Evolutionary conservation across 2,888 invertebrate species (phyloP), one percentile per base, ranked within the genome.

Genomic region (Drosophila dives): DNA sequence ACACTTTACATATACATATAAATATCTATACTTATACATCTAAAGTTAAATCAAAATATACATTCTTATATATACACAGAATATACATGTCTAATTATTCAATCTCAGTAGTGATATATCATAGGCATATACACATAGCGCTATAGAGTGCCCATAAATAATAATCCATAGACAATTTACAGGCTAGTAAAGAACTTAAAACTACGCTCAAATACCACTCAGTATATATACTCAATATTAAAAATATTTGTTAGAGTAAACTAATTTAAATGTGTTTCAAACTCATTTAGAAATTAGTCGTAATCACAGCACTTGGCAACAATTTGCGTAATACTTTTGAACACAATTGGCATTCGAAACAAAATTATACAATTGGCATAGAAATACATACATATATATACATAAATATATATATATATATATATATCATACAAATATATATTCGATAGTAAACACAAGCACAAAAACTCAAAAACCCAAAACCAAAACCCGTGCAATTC

Each of bases 271-370:
- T 50, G 34, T 66, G 56, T 73, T 66, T 74, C 48, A 45, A 49
- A 76, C 40, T 53, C 40, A 65, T 49, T 36, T 53, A 53, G 34
- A 17, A 11, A 26, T 38, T 38, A 60, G 36, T 71, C 64, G 49
- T 36, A 64, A 45, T 58, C 33, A 55, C 53, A 56, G 42, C 56
- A 59, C 58, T 60, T 73, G 50, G 83, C 83, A 86, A 86, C 90
- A 88, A 86, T 90, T 86, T 86, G 88, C 89, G 59, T 90, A 79
- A 90, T 76, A 74, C 88, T 83, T 90, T 61, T 40, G 23, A 68
- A 71, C 75, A 81, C 75, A 80, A 86, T 83, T 79, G 82, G 85
- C 86, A 82, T 75, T 64, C 40, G 60, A 76, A 71, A 33, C 51
- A 67, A 69, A 72, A 65, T 71, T 59, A 64, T 38, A 72, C 59